Base-by-base conservation (phyloP, 1,140 invertebrate genomes). In the Olivierus martensii region DNA sequence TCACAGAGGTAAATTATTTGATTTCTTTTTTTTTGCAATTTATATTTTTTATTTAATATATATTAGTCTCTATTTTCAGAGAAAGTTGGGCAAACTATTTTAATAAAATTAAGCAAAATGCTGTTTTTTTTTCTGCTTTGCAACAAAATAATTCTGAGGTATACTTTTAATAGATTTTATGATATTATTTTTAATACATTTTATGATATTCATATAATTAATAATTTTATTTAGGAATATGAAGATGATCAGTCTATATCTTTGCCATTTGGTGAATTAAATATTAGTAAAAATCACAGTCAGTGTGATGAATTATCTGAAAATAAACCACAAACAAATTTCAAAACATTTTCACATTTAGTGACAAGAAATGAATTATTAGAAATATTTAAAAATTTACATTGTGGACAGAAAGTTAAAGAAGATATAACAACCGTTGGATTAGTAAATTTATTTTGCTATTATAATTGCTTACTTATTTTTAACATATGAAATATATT, bases 61-160 rank as follows among this genome's bases (percentile, higher is more conserved):
- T 11, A n/a, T n/a, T n/a, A n/a, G n/a, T 53, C 52, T 51, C 53
- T 55, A 36, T 17, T 59, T 64, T 17, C 50, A 71, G 70, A 54
- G 66, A 82, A 62, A 68, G 67, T 22, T 99, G 95, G 95, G 79
- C 83, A 0, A 72, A 84, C 43, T 96, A 94, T 71, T 98, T 98
- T 66, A 72, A 77, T 45, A 67, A 77, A 47, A 66, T 69, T 54
- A 74, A 76, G 34, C 70, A 91, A 5, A 70, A 67, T 37, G 78
- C 82, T 3, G 80, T 81, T 5, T 96, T 95, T 66, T 96, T 87
- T 69, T 94, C 87, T 14, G 88, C 88, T 3, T 53, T 71, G 3
- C 69, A 72, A 3, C 73, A 68, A 51, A 44, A 50, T 28, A 42
- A 56, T n/a, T 36, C 56, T 17, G 56, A 62, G 56, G 59, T 61